Evolutionary conservation across 2,113 vertebrate genomes (phyloP).

Genomic region (Gila orcuttii): DNA sequence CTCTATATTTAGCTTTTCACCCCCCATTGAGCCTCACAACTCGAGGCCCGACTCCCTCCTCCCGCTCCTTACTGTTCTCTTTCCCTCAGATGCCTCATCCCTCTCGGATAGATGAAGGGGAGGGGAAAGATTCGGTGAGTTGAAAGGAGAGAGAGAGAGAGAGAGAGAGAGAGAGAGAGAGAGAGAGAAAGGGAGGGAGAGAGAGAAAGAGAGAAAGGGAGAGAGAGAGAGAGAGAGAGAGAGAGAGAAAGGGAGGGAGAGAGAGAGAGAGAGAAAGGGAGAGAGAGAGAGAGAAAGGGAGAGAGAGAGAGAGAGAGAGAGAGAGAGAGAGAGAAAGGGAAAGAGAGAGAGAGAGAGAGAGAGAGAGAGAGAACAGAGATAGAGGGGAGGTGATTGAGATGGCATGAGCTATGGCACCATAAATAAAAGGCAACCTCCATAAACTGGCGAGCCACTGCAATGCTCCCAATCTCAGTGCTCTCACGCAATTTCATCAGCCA

Average conservation of each 20-base stretch:
- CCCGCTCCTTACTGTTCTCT: constrained; percentile 50
- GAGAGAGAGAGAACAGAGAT: neutral
- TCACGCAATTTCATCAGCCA: constrained; percentile 4
- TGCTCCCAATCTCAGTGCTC: neutral
- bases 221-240: neutral
- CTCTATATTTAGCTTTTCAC: constrained; percentile 79
- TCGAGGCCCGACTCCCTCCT: constrained; percentile 68
- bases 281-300: no score
- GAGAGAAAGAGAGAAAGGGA: no score
- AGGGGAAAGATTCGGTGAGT: constrained; percentile 50
- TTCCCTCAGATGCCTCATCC: constrained; percentile 61
- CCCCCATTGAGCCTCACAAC: constrained; percentile 72
- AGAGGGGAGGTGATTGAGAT: constrained; percentile 55
- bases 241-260: no score
- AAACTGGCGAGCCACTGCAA: neutral
- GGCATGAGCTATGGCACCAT: constrained; percentile 65
- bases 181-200: constrained; percentile 11
- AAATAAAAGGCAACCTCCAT: constrained; percentile 62
- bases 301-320: constrained; percentile 29
- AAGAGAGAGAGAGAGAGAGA: constrained; percentile 22
- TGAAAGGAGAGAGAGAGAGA: constrained; percentile 38
- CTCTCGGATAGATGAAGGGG: constrained; percentile 32
- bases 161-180: neutral
- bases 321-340: no score
- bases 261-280: fast-evolving